phyloP scores from a whole-genome alignment of 2,797 vertebrate species.

The Onychomys arenicola region DNA sequence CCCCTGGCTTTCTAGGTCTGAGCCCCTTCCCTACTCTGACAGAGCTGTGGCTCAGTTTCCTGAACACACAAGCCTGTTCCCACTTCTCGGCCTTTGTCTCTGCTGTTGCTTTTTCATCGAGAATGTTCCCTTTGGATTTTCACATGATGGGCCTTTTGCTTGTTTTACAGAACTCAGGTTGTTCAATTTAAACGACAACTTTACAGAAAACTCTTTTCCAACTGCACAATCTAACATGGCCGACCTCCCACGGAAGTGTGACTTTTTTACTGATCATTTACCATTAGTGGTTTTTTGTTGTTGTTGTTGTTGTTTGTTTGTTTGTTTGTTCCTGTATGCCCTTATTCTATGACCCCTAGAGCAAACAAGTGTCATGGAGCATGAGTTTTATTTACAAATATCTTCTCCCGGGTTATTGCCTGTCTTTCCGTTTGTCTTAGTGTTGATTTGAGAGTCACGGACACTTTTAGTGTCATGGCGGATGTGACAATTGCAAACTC shows the following conservation, averaged over 20 bases:
- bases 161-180: background rate
- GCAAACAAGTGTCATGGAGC: background rate
- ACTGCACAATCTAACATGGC: background rate
- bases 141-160: background rate
- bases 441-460: background rate
- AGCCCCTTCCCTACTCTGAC: background rate
- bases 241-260: background rate
- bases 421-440: slow-evolving; percentile 22
- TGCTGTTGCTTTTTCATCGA: background rate
- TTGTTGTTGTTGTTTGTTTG: too few species aligned
- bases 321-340: background rate
- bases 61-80: background rate
- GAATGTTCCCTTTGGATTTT: background rate
- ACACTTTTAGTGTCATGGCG: background rate
- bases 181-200: background rate
- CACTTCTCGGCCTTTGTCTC: background rate
- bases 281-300: too few species aligned
- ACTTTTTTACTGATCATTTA: background rate
- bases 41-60: background rate
- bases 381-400: background rate
- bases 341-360: background rate
- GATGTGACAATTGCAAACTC: background rate
- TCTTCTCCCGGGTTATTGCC: background rate
- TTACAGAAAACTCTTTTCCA: background rate
- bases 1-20: background rate